Evolutionary conservation across 2,888 invertebrate species (phyloP), one percentile per base, ranked within the genome.

Genomic region (Prionchulus punctatus): DNA sequence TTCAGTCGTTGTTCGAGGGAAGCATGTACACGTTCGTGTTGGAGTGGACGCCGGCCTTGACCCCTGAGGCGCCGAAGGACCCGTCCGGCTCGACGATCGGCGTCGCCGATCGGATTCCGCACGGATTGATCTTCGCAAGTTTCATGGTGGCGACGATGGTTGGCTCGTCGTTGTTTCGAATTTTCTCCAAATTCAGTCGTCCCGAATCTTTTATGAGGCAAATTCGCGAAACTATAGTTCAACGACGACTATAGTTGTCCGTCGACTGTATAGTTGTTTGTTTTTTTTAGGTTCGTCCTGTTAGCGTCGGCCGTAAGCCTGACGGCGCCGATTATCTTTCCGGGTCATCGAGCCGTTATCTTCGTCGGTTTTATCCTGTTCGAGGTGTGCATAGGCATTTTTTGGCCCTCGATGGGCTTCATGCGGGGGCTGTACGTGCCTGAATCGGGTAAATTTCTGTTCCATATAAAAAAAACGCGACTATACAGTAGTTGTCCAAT

Each of bases 1-100:
- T 75, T 54, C 76, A 76, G 67, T 72, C 75, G 0, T 65, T 77
- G 59, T 77, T 77, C 67, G 76, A 77, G 63, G 76, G 76, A 18
- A 69, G 74, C 58, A 76, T 76, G 76, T 77, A 76, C 65, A 73
- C 73, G n/a, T 77, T 77, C 66, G 76, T 77, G 15, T 62, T 77
- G 58, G 75, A 76, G 64, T 77, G 76, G 76, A 77, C 76, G 0
- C 76, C 76, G 1, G 73, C 75, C 1, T 65, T 77, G 4, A 70
- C 73, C 15, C 57, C 59, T 50, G 65, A 62, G 25, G 43, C 52
- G 45, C 36, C 15, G 4, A 31, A 60, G 18, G 58, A 58, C 18
- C 15, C 58, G 18, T 23, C 27, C 25, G 28, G 28, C 27, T 25
- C 18, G 4, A 30, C 3, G 49, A 43, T 2, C 2, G 31, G 57